phyloP scores from a whole-genome alignment of 2,797 vertebrate species.

The Coregonus ussuriensis region DNA sequence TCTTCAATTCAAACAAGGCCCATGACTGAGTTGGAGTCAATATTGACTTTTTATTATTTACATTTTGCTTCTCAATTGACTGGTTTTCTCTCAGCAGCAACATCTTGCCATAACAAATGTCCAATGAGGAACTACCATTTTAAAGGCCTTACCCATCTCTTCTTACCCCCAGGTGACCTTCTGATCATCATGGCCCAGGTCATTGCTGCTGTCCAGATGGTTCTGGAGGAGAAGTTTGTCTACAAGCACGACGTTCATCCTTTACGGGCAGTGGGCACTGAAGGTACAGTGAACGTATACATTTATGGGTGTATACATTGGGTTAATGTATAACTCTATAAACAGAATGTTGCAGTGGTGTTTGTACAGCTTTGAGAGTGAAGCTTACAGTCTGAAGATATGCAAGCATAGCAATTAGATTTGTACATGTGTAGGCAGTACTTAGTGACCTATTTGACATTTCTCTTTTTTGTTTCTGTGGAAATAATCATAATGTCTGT shows the following conservation, averaged over 20 bases:
- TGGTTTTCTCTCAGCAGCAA: neutral
- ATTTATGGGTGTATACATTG: neutral
- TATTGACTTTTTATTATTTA: no score
- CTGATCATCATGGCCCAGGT: constrained; percentile 94
- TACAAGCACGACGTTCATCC: constrained; percentile 91
- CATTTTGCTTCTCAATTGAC: no score
- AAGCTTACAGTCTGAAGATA: neutral
- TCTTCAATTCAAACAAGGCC: no score
- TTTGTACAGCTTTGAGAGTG: neutral
- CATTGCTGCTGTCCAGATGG: constrained; percentile 90
- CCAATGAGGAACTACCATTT: neutral
- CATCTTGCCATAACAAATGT: neutral
- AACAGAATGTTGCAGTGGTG: neutral
- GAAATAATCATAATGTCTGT: neutral
- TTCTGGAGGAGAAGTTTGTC: constrained; percentile 93
- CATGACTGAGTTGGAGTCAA: no score
- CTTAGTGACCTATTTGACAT: neutral
- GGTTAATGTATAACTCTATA: neutral
- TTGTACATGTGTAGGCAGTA: neutral
- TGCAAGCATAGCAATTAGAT: neutral
- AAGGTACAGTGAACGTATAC: constrained; percentile 74
- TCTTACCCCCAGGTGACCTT: constrained; percentile 81
- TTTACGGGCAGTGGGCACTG: constrained; percentile 87
- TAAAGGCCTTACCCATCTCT: neutral
- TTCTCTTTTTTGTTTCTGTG: neutral